phyloP scores from a whole-genome alignment of 1,140 invertebrate species.

The Cotesia chilonis region DNA sequence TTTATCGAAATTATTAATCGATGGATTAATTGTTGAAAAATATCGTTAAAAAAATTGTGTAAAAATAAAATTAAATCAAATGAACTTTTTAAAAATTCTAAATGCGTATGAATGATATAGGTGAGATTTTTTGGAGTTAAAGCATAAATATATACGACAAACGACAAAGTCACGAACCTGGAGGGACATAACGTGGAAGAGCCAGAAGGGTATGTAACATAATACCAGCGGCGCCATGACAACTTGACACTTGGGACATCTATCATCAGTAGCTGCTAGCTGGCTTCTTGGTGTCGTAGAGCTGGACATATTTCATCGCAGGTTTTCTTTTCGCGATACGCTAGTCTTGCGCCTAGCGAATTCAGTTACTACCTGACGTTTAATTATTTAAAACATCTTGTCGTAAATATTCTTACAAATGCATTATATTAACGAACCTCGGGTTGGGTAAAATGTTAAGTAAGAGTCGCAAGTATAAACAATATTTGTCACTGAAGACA shows the following conservation, averaged over 20 bases:
- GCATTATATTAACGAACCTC: neutral
- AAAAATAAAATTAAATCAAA: no score
- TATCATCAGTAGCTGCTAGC: slow-evolving; percentile 45
- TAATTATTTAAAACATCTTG: no score
- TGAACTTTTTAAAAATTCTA: no score
- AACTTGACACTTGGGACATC: slow-evolving; percentile 42
- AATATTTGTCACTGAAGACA: no score
- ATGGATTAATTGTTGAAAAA: no score
- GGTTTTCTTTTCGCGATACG: slow-evolving; percentile 1
- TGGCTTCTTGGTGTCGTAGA: slow-evolving; percentile 37
- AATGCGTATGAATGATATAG: no score
- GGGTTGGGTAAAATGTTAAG: no score
- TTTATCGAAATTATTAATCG: no score
- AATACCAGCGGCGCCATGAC: slow-evolving; percentile 41
- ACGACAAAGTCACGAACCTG: slow-evolving; percentile 44
- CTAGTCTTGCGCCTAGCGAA: neutral
- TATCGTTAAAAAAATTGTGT: no score
- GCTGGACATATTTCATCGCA: slow-evolving; percentile 29
- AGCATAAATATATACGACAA: slow-evolving; percentile 38
- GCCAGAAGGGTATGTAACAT: slow-evolving; percentile 36
- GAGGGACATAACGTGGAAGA: slow-evolving; percentile 15
- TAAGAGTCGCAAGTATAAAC: no score
- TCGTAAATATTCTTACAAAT: neutral
- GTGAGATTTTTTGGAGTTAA: slow-evolving; percentile 18
- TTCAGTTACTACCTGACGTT: no score